Evolutionary conservation across 2,888 invertebrate species (phyloP), one percentile per base, ranked within the genome.

Genomic region (Neoascia interrupta): DNA sequence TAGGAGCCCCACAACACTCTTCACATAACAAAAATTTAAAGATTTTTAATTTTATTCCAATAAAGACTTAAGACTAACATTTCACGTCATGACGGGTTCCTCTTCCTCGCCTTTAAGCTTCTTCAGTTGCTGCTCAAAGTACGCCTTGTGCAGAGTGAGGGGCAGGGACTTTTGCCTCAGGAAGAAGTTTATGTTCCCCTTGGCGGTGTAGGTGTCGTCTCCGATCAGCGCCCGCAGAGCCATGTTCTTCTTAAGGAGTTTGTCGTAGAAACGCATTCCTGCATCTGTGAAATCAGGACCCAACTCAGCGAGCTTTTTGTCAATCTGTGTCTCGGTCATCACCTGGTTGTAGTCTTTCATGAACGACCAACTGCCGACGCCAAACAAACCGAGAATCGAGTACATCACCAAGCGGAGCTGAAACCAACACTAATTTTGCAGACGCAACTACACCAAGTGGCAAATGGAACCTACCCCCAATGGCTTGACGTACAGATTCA

Each of bases 231-330:
- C 93, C 82, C 92, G 90, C 13, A 96, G 86, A 0, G 95, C 94
- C 83, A 92, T 91, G 87, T 96, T 96, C 85, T 94, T 92, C 82
- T 92, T 89, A 34, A 95, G 85, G 19, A 92, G 85, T 88, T 95
- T 95, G 19, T 91, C 91, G 85, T 96, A 96, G 89, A 92, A 96
- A 85, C 93, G 92, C 23, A 92, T 89, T 2, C 95, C 96, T 45
- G 95, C 95, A 84, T 92, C 90, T 6, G 92, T 88, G 86, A 93
- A 95, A 39, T 92, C 81, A 3, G 84, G 83, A 36, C 92, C 92
- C 63, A 93, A 85, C 23, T 90, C 86, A 79, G 91, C 91, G 15
- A 96, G 88, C 76, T 89, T 87, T 60, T 91, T 88, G 85, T 96
- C 96, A 15, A 92, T 91, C 8, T 89, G 82, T 5, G 89, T 87